Base-by-base conservation (phyloP, 2,888 invertebrate genomes). In the Tenodera sinensis region DNA sequence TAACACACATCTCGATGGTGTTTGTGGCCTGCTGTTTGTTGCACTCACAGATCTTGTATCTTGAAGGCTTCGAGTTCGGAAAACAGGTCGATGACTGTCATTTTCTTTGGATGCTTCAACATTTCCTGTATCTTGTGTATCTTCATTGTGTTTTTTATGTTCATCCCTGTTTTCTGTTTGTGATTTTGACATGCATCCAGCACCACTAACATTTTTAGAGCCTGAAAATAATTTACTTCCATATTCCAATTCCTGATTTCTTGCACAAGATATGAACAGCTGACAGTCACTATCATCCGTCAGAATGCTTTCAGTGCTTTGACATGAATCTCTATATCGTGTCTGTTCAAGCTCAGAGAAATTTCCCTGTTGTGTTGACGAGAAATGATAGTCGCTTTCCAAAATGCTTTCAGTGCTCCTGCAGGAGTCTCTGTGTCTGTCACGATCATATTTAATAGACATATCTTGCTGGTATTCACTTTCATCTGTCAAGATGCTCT, bases 371-470 rank as follows among this genome's bases (percentile, higher is more conserved):
- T 83, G 83, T 8, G 42, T 42, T 47, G 87, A 84, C 0, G 83
- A 83, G 81, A 84, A 87, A 71, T 87, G 82, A 27, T 85, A 88
- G 88, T 95, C 95, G 28, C 95, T 95, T 91, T 90, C 90, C 25
- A 97, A 92, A 71, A 97, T 94, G 34, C 97, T 97, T 91, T 97
- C 97, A 92, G 97, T 97, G 90, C 97, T 97, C 90, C 95, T 95
- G 91, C 95, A 95, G 3, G 94, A 94, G 90, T 95, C 95, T 93
- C 95, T 94, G 25, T 87, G 71, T 25, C 28, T 81, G 7, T 71
- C 83, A 28, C 54, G 28, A 20, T 89, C 71, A 81, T 83, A 89
- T 83, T 83, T 88, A 25, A 54, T 71, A 3, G 34, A 47, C 42
- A 14, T 34, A 83, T 88, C 47, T 27, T 83, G 88, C 27, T 88